phyloP scores from a whole-genome alignment of 2,888 invertebrate species.

The Deroplatys truncata region DNA sequence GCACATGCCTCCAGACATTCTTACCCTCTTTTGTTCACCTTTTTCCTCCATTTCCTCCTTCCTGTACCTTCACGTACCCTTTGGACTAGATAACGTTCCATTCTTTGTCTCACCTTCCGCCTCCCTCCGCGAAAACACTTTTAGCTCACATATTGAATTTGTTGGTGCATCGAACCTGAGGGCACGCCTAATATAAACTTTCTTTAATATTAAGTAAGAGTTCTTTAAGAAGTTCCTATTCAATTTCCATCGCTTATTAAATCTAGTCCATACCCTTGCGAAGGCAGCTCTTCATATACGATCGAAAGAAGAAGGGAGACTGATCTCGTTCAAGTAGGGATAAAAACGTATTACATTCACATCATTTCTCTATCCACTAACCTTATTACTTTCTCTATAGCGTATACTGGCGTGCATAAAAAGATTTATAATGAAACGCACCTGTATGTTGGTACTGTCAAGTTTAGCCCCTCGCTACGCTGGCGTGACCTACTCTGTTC shows the following conservation, averaged over 20 bases:
- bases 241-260: background rate
- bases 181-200: background rate
- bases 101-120: background rate
- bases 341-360: too few relatives aligned
- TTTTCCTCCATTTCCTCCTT: background rate
- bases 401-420: too few relatives aligned
- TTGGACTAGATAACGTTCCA: background rate
- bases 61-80: background rate
- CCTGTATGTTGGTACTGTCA: too few relatives aligned
- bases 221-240: background rate
- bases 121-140: background rate
- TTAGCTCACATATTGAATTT: background rate
- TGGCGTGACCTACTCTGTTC: too few relatives aligned
- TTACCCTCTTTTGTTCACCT: background rate
- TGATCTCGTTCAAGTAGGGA: too few relatives aligned
- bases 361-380: too few relatives aligned
- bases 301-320: too few relatives aligned
- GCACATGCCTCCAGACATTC: background rate
- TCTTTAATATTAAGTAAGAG: background rate
- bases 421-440: too few relatives aligned
- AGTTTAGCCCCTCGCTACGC: too few relatives aligned
- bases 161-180: background rate
- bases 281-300: background rate
- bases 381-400: too few relatives aligned
- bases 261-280: background rate